Evolutionary conservation across 2,113 vertebrate species (phyloP).

Genomic region (Trematomus loennbergii): DNA sequence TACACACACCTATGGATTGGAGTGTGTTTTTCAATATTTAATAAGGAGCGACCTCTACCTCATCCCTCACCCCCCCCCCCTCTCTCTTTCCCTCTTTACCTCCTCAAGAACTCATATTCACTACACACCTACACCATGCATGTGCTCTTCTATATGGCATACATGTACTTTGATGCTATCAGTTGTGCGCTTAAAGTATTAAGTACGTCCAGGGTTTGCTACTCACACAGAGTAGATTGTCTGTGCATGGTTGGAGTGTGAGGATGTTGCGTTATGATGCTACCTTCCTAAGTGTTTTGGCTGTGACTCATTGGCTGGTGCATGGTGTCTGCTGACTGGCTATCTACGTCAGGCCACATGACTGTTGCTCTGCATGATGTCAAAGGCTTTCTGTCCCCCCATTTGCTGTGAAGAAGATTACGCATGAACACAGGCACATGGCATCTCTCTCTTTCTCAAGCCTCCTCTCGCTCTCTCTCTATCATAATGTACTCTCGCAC

Average conservation of each 20-base stretch:
- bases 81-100: background rate
- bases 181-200: slow-evolving; percentile 20
- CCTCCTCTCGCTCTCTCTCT: slow-evolving; percentile 27
- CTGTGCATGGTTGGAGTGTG: slow-evolving; percentile 49
- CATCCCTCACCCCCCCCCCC: background rate
- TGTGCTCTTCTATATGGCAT: slow-evolving; percentile 61
- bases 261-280: slow-evolving; percentile 32
- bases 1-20: slow-evolving; percentile 25
- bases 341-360: slow-evolving; percentile 65
- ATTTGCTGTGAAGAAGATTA: slow-evolving; percentile 65
- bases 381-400: slow-evolving; percentile 56
- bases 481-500: slow-evolving; percentile 21
- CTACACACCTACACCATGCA: slow-evolving; percentile 29
- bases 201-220: slow-evolving; percentile 5
- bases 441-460: slow-evolving; percentile 43
- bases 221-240: slow-evolving; percentile 14
- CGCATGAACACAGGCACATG: slow-evolving; percentile 61
- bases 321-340: slow-evolving; percentile 60
- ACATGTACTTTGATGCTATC: slow-evolving; percentile 2
- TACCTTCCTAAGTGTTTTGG: slow-evolving; percentile 21
- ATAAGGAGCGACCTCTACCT: slow-evolving; percentile 62
- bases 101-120: slow-evolving; percentile 32
- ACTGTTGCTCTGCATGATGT: slow-evolving; percentile 75
- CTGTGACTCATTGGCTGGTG: slow-evolving; percentile 39
- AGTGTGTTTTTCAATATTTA: slow-evolving; percentile 14